phyloP scores from a whole-genome alignment of 23 tunicate species.

The Halocynthia aurantium region DNA sequence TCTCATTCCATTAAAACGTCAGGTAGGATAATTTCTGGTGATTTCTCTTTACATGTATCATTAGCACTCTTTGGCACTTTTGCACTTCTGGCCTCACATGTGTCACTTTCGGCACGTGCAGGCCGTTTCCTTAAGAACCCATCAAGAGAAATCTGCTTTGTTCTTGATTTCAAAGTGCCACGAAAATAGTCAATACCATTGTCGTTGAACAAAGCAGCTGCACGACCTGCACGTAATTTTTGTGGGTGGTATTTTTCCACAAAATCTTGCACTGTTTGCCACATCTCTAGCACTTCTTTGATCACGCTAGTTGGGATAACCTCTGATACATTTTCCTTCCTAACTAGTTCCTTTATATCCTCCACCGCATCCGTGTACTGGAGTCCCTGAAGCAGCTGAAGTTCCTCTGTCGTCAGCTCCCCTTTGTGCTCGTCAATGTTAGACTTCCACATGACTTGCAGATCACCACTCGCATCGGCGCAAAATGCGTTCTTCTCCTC shows the following conservation, averaged over 20 bases:
- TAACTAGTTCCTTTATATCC: not conserved
- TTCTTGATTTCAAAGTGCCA: slow-evolving; percentile 3
- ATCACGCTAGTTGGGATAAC: not conserved
- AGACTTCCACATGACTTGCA: too few relatives aligned
- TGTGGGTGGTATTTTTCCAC: not conserved
- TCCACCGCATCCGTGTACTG: slow-evolving; percentile 14
- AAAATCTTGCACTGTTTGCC: not conserved
- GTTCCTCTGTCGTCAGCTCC: slow-evolving; percentile 13
- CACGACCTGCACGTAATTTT: slow-evolving; percentile 8
- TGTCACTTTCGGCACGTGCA: not conserved
- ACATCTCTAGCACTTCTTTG: slow-evolving; percentile 13
- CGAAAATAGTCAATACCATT: not conserved
- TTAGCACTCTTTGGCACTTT: too few relatives aligned
- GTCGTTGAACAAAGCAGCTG: slow-evolving; percentile 13
- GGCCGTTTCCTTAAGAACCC: too few relatives aligned
- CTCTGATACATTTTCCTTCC: slow-evolving; percentile 5
- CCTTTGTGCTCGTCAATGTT: too few relatives aligned
- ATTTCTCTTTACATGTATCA: too few relatives aligned
- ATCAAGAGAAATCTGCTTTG: slow-evolving; percentile 8
- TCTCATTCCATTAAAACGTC: too few relatives aligned
- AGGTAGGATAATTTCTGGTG: too few relatives aligned
- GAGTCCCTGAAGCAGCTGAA: slow-evolving; percentile 15
- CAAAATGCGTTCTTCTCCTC: too few relatives aligned
- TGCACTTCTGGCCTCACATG: not conserved
- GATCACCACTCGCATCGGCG: too few relatives aligned